These are phyloP conservation scores for Tenthredo distinguenda DNA, from an alignment of 2,888 invertebrate genomes.

Conservation along the genomic window DNA sequence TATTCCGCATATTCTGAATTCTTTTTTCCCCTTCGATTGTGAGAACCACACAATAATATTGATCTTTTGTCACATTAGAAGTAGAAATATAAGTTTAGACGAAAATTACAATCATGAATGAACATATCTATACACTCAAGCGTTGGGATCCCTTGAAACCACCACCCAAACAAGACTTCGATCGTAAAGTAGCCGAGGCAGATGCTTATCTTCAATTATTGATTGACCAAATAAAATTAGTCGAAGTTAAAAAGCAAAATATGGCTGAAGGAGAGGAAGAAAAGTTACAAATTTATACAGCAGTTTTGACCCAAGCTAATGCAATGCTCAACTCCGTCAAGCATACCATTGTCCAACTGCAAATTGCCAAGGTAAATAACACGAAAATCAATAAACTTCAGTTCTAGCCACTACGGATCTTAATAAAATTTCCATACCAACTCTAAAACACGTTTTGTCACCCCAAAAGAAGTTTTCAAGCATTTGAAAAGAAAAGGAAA, in stretches of 20 bases:
- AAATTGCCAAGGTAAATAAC: conserved; percentile 94
- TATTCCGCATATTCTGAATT: neutral
- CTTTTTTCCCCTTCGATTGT: neutral
- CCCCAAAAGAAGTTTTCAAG: neutral
- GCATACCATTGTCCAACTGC: conserved; percentile 98
- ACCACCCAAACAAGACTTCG: conserved; percentile 85
- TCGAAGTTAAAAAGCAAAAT: conserved; percentile 70
- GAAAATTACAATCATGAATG: neutral
- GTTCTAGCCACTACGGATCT: neutral
- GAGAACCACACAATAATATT: neutral
- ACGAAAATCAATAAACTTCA: neutral
- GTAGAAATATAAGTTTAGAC: neutral
- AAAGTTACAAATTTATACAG: conserved; percentile 67
- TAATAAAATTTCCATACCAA: neutral
- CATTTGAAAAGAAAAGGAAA: neutral
- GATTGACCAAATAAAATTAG: conserved; percentile 93
- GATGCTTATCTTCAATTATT: conserved; percentile 97
- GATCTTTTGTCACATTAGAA: neutral
- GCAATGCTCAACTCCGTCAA: conserved; percentile 98
- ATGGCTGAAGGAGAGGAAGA: conserved; percentile 67
- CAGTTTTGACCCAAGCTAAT: conserved; percentile 79
- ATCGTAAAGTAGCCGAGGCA: conserved; percentile 95
- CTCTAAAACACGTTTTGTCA: neutral
- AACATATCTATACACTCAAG: conserved; percentile 60
- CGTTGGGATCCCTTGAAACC: conserved; percentile 81